phyloP scores from a whole-genome alignment of 1,140 invertebrate genomes.

The Formica selysi region DNA sequence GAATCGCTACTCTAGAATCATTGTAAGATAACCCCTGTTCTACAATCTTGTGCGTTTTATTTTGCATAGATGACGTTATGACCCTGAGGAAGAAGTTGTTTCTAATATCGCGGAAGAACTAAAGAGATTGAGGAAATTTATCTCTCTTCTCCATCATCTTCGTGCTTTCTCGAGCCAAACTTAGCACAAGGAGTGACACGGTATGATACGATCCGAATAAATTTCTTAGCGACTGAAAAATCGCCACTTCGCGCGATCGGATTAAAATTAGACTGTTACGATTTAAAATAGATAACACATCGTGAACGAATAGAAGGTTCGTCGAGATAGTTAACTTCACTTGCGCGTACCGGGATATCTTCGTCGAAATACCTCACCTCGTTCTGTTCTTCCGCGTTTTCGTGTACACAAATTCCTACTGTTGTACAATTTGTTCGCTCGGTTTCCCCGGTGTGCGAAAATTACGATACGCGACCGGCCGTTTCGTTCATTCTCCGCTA shows the following conservation, averaged over 20 bases:
- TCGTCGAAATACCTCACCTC: slow-evolving; percentile 74
- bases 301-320: not conserved
- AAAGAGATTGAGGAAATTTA: slow-evolving; percentile 36
- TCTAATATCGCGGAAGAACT: slow-evolving; percentile 44
- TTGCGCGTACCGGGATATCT: slow-evolving; percentile 73
- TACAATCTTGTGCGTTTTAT: slow-evolving; percentile 50
- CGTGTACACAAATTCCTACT: slow-evolving; percentile 79
- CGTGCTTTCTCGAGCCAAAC: not conserved
- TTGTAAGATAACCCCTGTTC: slow-evolving; percentile 1
- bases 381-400: slow-evolving; percentile 67
- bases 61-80: slow-evolving; percentile 16
- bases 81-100: slow-evolving; percentile 40
- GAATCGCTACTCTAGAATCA: slow-evolving; percentile 13
- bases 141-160: not conserved
- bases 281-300: slow-evolving; percentile 23
- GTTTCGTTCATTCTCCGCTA: slow-evolving; percentile 27
- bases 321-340: slow-evolving; percentile 36
- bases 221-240: slow-evolving; percentile 42
- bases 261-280: slow-evolving; percentile 41
- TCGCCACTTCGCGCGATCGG: not conserved
- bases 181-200: not conserved
- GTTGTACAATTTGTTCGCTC: slow-evolving; percentile 79
- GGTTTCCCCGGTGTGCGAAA: slow-evolving; percentile 25
- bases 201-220: not conserved
- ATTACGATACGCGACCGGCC: slow-evolving; percentile 50